These are phyloP conservation scores for Cettia cetti DNA, from an alignment of 2,113 vertebrate genomes.

Conservation along the genomic window DNA sequence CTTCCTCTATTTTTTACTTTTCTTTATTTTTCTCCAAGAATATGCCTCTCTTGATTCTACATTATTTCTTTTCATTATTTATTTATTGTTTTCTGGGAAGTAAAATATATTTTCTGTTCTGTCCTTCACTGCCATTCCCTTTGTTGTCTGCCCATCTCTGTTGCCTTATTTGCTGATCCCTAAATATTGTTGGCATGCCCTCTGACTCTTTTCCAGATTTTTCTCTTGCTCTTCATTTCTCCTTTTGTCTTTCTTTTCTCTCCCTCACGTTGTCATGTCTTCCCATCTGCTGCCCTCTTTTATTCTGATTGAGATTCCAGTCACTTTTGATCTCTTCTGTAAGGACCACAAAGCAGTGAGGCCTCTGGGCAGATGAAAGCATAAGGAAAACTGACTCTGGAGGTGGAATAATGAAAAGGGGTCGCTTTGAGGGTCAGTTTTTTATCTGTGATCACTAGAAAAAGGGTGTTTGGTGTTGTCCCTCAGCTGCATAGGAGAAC, in stretches of 20 bases:
- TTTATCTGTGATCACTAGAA: neutral
- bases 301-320: slow-evolving; percentile 21
- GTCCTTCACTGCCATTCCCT: neutral
- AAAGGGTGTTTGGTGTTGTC: neutral
- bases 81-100: neutral
- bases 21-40: neutral
- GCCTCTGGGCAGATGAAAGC: neutral
- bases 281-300: neutral
- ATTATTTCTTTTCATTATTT: neutral
- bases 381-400: neutral
- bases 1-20: neutral
- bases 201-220: neutral
- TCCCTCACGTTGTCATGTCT: neutral
- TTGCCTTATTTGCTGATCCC: neutral
- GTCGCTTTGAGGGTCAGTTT: neutral
- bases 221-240: neutral
- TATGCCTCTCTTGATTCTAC: neutral
- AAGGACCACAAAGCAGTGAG: neutral
- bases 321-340: neutral
- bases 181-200: neutral
- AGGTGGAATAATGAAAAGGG: neutral
- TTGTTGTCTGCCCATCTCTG: neutral
- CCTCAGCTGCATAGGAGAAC: neutral
- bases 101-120: neutral
- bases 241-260: neutral